Base-by-base conservation (phyloP, 1,140 invertebrate genomes). In the Pseudomyrmex flavicornis region DNA sequence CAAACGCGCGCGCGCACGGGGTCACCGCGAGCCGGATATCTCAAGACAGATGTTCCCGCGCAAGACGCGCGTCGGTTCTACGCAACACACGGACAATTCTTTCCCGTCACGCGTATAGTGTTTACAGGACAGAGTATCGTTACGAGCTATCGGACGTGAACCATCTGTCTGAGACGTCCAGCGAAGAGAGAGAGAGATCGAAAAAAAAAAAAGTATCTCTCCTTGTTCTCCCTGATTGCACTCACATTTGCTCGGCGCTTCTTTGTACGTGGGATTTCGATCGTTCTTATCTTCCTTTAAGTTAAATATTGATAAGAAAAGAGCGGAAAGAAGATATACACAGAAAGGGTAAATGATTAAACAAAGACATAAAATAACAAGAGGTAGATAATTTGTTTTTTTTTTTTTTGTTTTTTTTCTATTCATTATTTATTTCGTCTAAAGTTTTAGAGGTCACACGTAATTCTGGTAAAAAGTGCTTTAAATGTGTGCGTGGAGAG, bases 111-210 rank as follows among this genome's bases (percentile, higher is more conserved):
- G 35, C 35, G 22, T 22, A 58, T n/a, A 63, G 3, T 91, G 90
- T 91, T 91, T 91, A 91, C 74, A 91, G 88, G 83, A 89, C 85
- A 70, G 85, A 90, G 90, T 91, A 90, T 91, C 90, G 87, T 91
- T 91, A 91, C 90, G 90, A 91, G 90, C 86, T 85, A 83, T 89
- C 82, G 83, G 89, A 91, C 87, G 89, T 83, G 90, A 88, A 90
- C 90, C 90, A 91, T 91, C 90, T 91, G 90, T 83, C 86, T 83
- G 75, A 70, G 82, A 68, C 82, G 72, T 88, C 82, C 85, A 87
- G 88, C 72, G 76, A 83, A 61, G 82, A 90, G 69, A 74, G 69
- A 74, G 84, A 83, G 77, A 83, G 83, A 58, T 74, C 54, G 82
- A 87, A 88, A 82, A 87, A 85, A 85, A 80, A 87, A 89, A 87